Evolutionary conservation across 2,113 vertebrate genomes (phyloP).

Genomic region (Macrotus californicus): DNA sequence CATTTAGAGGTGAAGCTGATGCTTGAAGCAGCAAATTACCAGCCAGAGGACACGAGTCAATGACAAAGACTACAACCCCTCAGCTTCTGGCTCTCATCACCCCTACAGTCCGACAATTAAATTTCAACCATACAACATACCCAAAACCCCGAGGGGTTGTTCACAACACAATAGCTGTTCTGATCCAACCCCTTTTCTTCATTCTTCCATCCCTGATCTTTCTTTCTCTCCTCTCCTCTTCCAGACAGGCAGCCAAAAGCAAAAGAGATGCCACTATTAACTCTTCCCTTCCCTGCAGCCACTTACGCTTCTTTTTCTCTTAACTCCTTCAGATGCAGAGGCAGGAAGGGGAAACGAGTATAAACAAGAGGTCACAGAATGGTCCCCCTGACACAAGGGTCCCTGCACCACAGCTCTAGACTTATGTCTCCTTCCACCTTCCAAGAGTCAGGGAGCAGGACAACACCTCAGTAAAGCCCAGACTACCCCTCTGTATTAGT

Average conservation of each 20-base stretch:
- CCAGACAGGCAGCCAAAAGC: constrained; percentile 1
- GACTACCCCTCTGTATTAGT: constrained; percentile 3
- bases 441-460: constrained; percentile 45
- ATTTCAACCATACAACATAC: neutral
- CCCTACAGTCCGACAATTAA: neutral
- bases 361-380: neutral
- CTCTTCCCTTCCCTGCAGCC: neutral
- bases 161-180: neutral
- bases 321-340: neutral
- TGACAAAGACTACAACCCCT: neutral
- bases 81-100: neutral
- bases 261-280: constrained; percentile 26
- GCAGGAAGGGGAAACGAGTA: neutral
- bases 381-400: neutral
- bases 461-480: constrained; percentile 56
- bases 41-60: neutral
- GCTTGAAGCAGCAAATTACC: neutral
- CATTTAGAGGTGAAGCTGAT: constrained; percentile 21
- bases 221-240: neutral
- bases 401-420: neutral
- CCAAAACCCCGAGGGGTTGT: neutral
- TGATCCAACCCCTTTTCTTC: neutral
- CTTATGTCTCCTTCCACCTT: constrained; percentile 31
- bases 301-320: neutral
- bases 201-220: neutral